A percentile compares a stretch with the other conserved stretches of the same genome.
phyloP scores from a whole-genome alignment of 1,140 invertebrate species.

The Planococcus citri region DNA sequence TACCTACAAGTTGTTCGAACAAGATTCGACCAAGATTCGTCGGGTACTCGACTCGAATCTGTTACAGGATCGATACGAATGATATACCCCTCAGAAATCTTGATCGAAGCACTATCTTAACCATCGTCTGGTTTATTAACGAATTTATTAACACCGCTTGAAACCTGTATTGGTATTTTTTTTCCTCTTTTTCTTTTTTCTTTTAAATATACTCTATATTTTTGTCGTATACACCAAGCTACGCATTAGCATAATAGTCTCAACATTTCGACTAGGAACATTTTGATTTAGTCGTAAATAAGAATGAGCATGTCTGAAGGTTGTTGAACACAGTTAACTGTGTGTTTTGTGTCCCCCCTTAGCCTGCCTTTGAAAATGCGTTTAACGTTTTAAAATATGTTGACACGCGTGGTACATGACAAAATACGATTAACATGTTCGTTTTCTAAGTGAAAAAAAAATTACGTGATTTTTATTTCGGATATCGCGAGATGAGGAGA shows the following conservation, averaged over 20 bases:
- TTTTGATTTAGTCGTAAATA: conserved; percentile 8
- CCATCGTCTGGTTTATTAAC: conserved; percentile 6
- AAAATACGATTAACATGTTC: neutral
- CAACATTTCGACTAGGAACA: neutral
- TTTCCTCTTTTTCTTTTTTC: neutral
- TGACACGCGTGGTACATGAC: conserved; percentile 1
- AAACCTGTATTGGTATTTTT: conserved; percentile 7
- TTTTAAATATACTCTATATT: neutral
- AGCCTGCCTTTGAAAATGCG: neutral
- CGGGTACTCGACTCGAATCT: neutral
- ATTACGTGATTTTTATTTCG: neutral
- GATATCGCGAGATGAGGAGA: too few relatives aligned
- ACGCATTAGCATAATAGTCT: conserved; percentile 7
- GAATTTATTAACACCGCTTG: conserved; percentile 6
- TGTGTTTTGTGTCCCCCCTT: neutral
- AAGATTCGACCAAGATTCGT: too few relatives aligned
- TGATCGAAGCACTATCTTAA: neutral
- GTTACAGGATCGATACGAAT: neutral
- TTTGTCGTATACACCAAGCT: neutral
- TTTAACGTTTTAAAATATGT: neutral
- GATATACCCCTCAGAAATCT: neutral
- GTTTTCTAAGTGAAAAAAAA: neutral
- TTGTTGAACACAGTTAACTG: conserved; percentile 3
- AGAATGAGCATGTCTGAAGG: conserved; percentile 6
- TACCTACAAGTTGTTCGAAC: too few relatives aligned